phyloP scores from a whole-genome alignment of 2,888 invertebrate genomes.

The Hyppa rectilinea region DNA sequence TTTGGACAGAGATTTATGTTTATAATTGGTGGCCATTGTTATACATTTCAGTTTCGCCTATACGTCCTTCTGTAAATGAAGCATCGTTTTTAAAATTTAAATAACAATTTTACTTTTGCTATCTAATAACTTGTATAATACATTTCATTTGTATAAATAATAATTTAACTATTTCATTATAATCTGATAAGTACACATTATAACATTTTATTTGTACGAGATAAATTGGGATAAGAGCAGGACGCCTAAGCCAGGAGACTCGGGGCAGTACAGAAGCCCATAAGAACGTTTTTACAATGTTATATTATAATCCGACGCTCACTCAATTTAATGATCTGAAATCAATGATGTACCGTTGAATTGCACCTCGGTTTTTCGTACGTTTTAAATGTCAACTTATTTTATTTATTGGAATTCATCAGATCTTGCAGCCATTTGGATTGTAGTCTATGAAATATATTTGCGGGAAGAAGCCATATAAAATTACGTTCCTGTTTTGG shows the following conservation, averaged over 20 bases:
- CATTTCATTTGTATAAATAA: no score
- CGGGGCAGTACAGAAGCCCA: background rate
- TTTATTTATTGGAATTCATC: slow-evolving; percentile 1
- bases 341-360: background rate
- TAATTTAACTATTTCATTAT: background rate
- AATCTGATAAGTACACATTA: background rate
- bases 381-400: background rate
- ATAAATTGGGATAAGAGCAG: no score
- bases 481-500: background rate
- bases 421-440: background rate
- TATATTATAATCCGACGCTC: background rate
- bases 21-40: background rate
- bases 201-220: background rate
- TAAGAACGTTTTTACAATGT: background rate
- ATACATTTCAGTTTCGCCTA: background rate
- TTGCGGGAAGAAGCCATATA: slow-evolving; percentile 19
- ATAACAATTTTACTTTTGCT: no score
- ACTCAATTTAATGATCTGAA: background rate
- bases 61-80: background rate
- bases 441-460: background rate
- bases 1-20: background rate
- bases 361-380: background rate
- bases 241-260: no score
- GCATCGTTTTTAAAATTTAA: no score
- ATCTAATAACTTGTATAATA: no score